Evolutionary conservation across 2,797 vertebrate species (phyloP).

Genomic region (Heterohyrax brucei): DNA sequence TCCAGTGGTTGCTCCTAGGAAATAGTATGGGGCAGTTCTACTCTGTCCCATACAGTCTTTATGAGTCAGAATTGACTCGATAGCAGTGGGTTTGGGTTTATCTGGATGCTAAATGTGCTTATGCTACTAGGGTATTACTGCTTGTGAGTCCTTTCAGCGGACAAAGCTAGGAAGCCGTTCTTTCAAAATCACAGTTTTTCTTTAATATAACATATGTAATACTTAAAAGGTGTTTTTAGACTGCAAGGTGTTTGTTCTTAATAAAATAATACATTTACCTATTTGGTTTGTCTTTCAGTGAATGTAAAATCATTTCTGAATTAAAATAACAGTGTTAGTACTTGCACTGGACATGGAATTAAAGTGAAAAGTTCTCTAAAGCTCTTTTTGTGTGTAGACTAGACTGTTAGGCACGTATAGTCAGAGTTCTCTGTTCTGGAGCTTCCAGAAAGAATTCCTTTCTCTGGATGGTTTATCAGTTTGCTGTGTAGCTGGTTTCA

Average conservation of each 20-base stretch:
- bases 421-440: not conserved
- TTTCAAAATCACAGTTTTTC: not conserved
- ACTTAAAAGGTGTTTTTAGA: not conserved
- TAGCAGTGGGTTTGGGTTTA: too few relatives aligned
- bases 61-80: too few relatives aligned
- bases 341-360: not conserved
- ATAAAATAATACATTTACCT: not conserved
- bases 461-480: not conserved
- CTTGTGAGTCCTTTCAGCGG: not conserved
- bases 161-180: not conserved
- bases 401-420: not conserved
- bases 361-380: slow-evolving; percentile 27
- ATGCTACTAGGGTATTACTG: not conserved
- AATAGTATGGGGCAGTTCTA: too few relatives aligned
- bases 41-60: too few relatives aligned
- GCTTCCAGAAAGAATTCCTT: not conserved
- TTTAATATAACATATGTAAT: slow-evolving; percentile 10
- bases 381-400: not conserved
- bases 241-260: not conserved
- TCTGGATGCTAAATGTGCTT: not conserved
- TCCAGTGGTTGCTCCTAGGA: too few relatives aligned
- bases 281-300: not conserved
- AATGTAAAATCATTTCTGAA: slow-evolving; percentile 18
- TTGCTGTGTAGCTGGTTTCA: not conserved
- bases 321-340: not conserved